Evolutionary conservation across 2,888 invertebrate genomes (phyloP), one percentile per base, ranked within the genome.

Genomic region (Plagodis dolabraria): DNA sequence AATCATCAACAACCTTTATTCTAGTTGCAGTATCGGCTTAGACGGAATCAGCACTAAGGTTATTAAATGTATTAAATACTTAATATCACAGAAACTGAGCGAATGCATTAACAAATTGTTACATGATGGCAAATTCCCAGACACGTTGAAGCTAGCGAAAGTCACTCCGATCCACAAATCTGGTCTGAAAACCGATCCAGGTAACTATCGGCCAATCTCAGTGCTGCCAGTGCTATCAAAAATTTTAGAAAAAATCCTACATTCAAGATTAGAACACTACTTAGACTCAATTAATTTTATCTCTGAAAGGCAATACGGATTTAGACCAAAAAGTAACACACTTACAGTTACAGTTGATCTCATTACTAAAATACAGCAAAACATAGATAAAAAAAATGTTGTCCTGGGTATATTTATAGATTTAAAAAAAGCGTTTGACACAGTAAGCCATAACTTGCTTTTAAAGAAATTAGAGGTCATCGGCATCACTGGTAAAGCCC

Each of bases 201-300:
- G 40, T 9, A 40, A 40, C 10, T 6, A 40, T 10, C 9, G 40
- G 5, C 40, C 40, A 5, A 40, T 40, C 9, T 40, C 40, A 5
- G 40, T 40, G 5, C 9, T 40, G 40, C 40, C 40, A 9, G 40
- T 40, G 9, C 9, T 40, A 40, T 40, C 40, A 9, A 40, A 40
- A 40, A 40, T 40, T 5, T n/a, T n/a, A n/a, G n/a, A n/a, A n/a
- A 9, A 40, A 40, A 40, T 9, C 5, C 10, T 40, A 40, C 40
- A 40, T 9, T 7, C 9, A 7, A 6, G 40, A 9, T 10, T 40
- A 40, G 40, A 40, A 9, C 6, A 40, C 6, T 43, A 43, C 10
- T 11, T 43, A 43, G 40, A 50, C 33, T 40, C 33, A 10, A 42
- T 50, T n/a, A 42, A 50, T 22, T 33, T 40, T n/a, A 43, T 43